Evolutionary conservation across 2,113 vertebrate genomes (phyloP).

Genomic region (Ia io): DNA sequence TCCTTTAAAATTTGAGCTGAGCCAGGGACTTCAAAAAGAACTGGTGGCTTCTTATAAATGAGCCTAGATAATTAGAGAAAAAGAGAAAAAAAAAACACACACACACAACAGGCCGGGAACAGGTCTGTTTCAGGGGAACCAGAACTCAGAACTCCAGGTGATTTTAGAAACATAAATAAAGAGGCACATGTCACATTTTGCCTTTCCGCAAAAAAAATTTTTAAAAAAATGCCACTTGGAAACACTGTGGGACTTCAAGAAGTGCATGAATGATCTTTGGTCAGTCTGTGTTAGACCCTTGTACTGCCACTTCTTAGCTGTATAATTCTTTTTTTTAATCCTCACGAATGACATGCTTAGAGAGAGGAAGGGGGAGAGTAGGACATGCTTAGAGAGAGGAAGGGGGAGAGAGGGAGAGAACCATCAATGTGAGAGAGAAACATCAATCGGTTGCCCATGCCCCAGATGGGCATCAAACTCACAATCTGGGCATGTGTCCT

Average conservation of each 20-base stretch:
- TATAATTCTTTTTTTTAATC: not conserved
- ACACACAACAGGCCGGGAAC: too few species aligned
- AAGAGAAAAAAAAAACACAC: too few species aligned
- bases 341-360: not conserved
- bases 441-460: too few species aligned
- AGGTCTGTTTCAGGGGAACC: not conserved
- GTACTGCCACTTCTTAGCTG: not conserved
- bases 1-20: not conserved
- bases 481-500: too few species aligned
- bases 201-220: not conserved
- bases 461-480: too few species aligned
- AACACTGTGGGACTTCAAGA: not conserved
- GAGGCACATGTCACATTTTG: not conserved
- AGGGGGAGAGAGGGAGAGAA: too few species aligned
- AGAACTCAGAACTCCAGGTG: not conserved
- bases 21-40: not conserved
- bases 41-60: not conserved
- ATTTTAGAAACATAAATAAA: not conserved
- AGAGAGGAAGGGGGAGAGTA: too few species aligned
- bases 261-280: not conserved
- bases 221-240: not conserved
- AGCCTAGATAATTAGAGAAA: not conserved
- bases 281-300: fast-evolving
- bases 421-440: too few species aligned
- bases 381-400: too few species aligned